A percentile compares a stretch with the other conserved stretches of the same genome.
Conservation (phyloP, 2,888 invertebrate species). For the Creontiades dilutus region DNA sequence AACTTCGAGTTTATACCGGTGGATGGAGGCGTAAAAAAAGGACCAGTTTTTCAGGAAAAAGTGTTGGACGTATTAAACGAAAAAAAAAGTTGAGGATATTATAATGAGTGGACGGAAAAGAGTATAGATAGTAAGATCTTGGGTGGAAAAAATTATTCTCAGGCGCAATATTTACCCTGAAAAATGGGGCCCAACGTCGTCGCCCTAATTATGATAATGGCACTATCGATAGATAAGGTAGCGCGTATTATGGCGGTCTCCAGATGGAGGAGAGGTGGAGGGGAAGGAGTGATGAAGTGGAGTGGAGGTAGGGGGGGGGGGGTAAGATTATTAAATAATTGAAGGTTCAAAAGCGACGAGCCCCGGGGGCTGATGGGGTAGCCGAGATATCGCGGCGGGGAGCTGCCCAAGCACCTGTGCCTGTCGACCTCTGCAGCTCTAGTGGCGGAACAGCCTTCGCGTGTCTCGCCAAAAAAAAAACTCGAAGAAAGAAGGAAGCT, state of each 20-base stretch:
- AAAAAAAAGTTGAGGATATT: not conserved
- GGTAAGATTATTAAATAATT: constrained; percentile 61
- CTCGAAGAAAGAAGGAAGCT: too few species aligned
- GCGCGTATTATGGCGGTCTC: constrained; percentile 3
- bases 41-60: not conserved
- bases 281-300: too few species aligned
- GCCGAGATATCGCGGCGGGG: constrained; percentile 12
- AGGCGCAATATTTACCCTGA: constrained; percentile 58
- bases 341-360: constrained; percentile 54
- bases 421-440: not conserved
- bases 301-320: not conserved
- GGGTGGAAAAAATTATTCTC: constrained; percentile 37
- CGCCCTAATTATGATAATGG: constrained; percentile 58
- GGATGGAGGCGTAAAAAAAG: not conserved
- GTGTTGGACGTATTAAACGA: too few species aligned
- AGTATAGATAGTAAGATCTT: constrained; percentile 18
- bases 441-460: constrained; percentile 7
- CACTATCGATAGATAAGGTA: constrained; percentile 59
- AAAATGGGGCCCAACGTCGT: constrained; percentile 29
- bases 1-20: constrained; percentile 1
- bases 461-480: constrained; percentile 8
- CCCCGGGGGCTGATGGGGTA: constrained; percentile 45
- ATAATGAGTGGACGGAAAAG: not conserved
- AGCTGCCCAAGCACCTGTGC: constrained; percentile 5
- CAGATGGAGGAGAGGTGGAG: not conserved